These are phyloP conservation scores for Dendrocincla tyrannina DNA, from an alignment of 2,797 vertebrate species.

Conservation along the genomic window DNA sequence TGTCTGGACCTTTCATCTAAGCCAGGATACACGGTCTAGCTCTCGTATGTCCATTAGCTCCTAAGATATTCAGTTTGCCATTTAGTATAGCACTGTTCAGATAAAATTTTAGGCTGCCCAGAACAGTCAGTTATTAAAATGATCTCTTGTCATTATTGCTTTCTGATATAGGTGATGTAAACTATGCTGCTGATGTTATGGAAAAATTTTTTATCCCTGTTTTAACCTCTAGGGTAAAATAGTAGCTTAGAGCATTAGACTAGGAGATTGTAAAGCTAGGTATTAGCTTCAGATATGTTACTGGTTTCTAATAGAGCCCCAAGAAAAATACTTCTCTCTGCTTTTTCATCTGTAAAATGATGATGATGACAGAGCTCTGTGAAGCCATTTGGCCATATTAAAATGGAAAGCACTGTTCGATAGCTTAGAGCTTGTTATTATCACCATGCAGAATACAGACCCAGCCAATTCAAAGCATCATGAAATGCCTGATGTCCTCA, in stretches of 20 bases:
- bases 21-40: neutral
- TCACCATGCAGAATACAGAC: neutral
- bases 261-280: neutral
- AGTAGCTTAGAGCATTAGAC: neutral
- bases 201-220: neutral
- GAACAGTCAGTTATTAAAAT: neutral
- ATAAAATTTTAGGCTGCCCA: neutral
- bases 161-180: neutral
- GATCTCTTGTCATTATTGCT: neutral
- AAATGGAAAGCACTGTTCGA: neutral
- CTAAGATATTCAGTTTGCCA: neutral
- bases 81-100: neutral
- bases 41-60: neutral
- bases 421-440: conserved; percentile 11
- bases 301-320: neutral
- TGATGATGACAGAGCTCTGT: neutral
- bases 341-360: conserved; percentile 27
- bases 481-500: neutral
- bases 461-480: neutral
- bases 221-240: neutral
- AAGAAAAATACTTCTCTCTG: neutral
- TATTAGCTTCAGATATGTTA: neutral
- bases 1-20: neutral
- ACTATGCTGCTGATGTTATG: neutral
- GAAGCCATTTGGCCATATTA: neutral